Base-by-base conservation (phyloP, 2,888 invertebrate genomes). In the Clepsis dumicolana region DNA sequence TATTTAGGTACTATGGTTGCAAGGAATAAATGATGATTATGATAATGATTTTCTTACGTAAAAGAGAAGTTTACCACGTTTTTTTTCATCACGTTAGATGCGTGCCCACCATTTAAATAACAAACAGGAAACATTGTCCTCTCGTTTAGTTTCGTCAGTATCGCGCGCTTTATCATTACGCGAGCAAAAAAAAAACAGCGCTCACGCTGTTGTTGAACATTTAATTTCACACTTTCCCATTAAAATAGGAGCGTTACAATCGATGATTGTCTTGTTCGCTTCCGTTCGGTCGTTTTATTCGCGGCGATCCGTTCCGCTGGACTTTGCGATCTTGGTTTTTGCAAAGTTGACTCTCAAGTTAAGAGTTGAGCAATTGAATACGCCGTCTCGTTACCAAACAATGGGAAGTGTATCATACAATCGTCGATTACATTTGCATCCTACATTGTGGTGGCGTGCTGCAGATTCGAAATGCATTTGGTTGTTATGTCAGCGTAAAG, bases 161-260 rank as follows among this genome's bases (percentile, higher is more conserved):
- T 64, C 57, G 68, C 64, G 71, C 72, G 67, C 71, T 72, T 48
- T 75, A 77, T 77, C 65, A 65, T 62, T 63, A 73, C 61, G 61
- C 72, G 68, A 73, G 71, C 70, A 71, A 74, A 74, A 44, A 74
- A 74, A 35, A 59, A 66, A 32, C 57, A 32, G 59, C 65, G 38
- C 54, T 56, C 48, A 64, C 68, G 70, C 65, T 69, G 67, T 63
- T 64, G 44, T 35, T 27, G 61, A 68, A 73, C 74, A 80, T 77
- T 83, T 83, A 82, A 81, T 86, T 85, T 83, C 79, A 83, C 82
- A 89, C 86, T 88, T 88, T 85, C 81, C 79, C 78, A 79, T 80
- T 77, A 80, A 77, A 83, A 82, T 80, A 77, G 74, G 78, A 79
- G 79, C 82, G 71, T 71, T 65, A 72, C 79, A 80, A 80, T 83